These are phyloP conservation scores for Ispidina lecontei DNA, from an alignment of 2,797 vertebrate genomes.

Conservation along the genomic window DNA sequence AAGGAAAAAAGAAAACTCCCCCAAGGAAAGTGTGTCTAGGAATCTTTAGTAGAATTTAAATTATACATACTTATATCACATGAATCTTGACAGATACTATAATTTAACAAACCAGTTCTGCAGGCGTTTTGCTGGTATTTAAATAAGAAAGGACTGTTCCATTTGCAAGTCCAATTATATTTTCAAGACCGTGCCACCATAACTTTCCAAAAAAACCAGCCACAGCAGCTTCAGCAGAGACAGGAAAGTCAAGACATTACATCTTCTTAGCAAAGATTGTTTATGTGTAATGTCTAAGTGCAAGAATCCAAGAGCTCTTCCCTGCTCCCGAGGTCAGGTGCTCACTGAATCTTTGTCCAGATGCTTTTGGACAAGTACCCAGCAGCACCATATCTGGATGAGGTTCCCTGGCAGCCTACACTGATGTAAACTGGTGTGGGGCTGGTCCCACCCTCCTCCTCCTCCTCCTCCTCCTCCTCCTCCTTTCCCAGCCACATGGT, in stretches of 20 bases:
- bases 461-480: neutral
- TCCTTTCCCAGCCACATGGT: slow-evolving; percentile 27
- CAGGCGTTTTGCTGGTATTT: neutral
- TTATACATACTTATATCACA: fast-evolving
- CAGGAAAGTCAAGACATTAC: neutral
- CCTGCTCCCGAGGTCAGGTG: slow-evolving; percentile 3
- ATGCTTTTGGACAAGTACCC: slow-evolving; percentile 3
- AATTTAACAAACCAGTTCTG: neutral
- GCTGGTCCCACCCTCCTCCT: neutral
- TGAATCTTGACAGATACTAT: neutral
- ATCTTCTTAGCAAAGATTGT: neutral
- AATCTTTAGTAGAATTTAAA: neutral
- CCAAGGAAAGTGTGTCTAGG: neutral
- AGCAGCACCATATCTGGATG: neutral
- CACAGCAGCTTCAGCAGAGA: neutral
- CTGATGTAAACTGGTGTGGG: neutral
- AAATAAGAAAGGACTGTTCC: neutral
- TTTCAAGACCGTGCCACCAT: neutral
- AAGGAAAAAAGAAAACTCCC: neutral
- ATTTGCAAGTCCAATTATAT: neutral
- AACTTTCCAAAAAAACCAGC: neutral
- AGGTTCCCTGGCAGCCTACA: neutral
- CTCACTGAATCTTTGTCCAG: neutral
- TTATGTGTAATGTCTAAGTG: neutral
- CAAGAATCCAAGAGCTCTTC: neutral